A percentile compares a stretch with the other conserved stretches of the same genome.
These are phyloP conservation scores for Phrynosoma blainvillii DNA, from an alignment of 2,113 vertebrate species.

Conservation along the genomic window DNA sequence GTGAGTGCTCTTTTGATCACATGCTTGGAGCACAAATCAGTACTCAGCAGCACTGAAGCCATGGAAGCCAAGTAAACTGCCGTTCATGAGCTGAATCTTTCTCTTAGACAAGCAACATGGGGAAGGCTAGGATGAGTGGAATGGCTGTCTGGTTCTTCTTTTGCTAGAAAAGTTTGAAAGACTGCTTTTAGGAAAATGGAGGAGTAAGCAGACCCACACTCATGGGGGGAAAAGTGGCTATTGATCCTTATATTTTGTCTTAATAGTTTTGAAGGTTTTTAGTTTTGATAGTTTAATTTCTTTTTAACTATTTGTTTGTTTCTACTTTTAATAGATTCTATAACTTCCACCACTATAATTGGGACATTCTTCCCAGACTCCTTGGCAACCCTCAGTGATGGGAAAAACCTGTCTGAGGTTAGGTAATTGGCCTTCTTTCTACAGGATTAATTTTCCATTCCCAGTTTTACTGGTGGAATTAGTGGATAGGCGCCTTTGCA, in stretches of 20 bases:
- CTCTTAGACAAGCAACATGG: not conserved
- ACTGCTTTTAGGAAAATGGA: not conserved
- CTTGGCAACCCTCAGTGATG: not conserved
- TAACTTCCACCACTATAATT: not conserved
- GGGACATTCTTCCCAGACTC: not conserved
- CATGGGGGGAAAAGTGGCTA: too few relatives aligned
- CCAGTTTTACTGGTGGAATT: too few relatives aligned
- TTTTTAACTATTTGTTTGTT: too few relatives aligned
- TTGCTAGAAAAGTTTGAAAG: not conserved
- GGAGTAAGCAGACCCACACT: not conserved
- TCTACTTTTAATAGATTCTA: too few relatives aligned
- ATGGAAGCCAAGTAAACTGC: not conserved
- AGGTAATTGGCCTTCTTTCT: not conserved
- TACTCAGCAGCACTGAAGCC: not conserved
- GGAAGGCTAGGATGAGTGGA: not conserved
- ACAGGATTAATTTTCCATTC: not conserved
- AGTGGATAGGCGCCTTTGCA: too few relatives aligned
- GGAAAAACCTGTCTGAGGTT: too few relatives aligned
- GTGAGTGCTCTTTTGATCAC: slow-evolving; percentile 75
- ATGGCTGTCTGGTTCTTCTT: not conserved
- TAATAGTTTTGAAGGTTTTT: too few relatives aligned
- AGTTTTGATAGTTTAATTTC: too few relatives aligned
- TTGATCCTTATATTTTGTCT: too few relatives aligned
- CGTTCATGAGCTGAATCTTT: not conserved
- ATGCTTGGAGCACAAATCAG: not conserved